Percentiles rank a stretch among this genome's conserved stretches.
phyloP scores from a whole-genome alignment of 37 sponge, comb jelly and placozoan genomes.

The Lycopodina hypogea region DNA sequence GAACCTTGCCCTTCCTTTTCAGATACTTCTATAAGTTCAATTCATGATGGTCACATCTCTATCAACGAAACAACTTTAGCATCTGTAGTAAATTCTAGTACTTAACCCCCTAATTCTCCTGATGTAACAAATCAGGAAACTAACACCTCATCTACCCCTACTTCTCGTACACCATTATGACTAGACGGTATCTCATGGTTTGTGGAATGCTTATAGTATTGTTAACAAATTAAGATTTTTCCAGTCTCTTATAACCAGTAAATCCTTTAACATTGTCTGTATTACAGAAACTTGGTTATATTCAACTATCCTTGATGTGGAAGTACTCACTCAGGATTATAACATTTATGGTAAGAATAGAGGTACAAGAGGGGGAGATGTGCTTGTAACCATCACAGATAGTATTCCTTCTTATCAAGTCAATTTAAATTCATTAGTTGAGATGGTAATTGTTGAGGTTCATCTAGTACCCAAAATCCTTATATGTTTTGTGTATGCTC shows the following conservation, averaged over 20 bases:
- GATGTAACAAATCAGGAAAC: neutral
- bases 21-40: too few species aligned
- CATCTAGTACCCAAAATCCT: neutral
- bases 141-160: neutral
- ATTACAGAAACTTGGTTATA: too few species aligned
- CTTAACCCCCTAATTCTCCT: neutral
- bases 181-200: neutral
- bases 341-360: neutral
- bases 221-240: neutral
- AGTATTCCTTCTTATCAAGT: neutral
- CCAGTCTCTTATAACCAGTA: neutral
- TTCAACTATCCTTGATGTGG: neutral
- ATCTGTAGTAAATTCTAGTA: neutral
- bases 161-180: neutral
- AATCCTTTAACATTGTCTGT: neutral
- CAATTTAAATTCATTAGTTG: neutral
- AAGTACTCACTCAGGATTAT: neutral
- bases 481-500: neutral
- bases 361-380: neutral
- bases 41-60: neutral
- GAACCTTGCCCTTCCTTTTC: too few species aligned
- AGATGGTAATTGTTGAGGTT: neutral
- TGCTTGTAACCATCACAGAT: neutral
- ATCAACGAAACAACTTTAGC: neutral
- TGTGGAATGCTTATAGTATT: neutral